phyloP scores from a whole-genome alignment of 2,888 invertebrate genomes.

The Matsumyia berberina region DNA sequence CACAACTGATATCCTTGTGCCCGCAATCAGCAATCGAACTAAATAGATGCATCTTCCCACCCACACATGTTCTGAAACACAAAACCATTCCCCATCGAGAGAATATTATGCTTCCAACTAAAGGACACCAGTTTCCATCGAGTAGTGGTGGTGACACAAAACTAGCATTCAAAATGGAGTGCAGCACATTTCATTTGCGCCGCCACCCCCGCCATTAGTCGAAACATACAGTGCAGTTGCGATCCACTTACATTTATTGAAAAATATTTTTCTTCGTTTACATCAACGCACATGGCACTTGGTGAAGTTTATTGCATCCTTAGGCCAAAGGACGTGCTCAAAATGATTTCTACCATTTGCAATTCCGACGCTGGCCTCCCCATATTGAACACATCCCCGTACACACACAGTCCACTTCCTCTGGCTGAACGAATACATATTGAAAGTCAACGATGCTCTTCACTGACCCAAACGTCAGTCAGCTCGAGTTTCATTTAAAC shows the following conservation, averaged over 20 bases:
- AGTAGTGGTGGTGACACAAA: background rate
- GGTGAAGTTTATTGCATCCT: conserved; percentile 72
- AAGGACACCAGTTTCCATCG: conserved; percentile 7
- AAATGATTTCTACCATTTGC: conserved; percentile 65
- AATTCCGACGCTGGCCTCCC: conserved; percentile 25
- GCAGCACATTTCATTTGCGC: conserved; percentile 28
- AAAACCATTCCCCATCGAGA: conserved; percentile 10
- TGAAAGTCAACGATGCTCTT: conserved; percentile 25
- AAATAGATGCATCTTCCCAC: conserved; percentile 5
- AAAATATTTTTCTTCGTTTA: conserved; percentile 74
- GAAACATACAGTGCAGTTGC: conserved; percentile 19
- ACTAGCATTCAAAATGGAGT: conserved; percentile 6
- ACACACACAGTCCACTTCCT: background rate
- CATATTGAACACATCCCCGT: conserved; percentile 16
- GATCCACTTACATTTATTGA: conserved; percentile 69
- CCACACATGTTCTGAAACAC: background rate
- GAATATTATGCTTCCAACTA: conserved; percentile 29
- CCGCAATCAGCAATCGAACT: conserved; percentile 30
- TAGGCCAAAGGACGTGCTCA: conserved; percentile 65
- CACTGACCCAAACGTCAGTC: conserved; percentile 51
- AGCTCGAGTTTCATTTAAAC: conserved; percentile 35
- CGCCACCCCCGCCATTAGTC: conserved; percentile 29
- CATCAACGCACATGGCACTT: conserved; percentile 65
- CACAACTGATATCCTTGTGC: conserved; percentile 7
- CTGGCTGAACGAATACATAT: background rate